Conservation (phyloP, 2,113 vertebrate genomes). For the Paralichthys olivaceus region DNA sequence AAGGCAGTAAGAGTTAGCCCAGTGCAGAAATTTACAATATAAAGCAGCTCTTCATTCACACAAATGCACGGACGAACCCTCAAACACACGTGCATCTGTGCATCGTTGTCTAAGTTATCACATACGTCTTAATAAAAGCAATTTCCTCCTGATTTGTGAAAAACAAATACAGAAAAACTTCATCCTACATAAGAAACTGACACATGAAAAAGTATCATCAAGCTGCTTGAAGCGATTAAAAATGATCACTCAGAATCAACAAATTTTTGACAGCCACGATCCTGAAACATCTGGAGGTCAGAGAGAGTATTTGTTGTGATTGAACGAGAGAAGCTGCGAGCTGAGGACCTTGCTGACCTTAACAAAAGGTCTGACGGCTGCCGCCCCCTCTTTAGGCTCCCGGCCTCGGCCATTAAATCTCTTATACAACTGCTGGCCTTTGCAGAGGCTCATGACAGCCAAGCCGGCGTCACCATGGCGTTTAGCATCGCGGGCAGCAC, state of each 20-base stretch:
- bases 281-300: background rate
- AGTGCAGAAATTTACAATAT: background rate
- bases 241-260: background rate
- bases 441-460: slow-evolving; percentile 52
- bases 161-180: background rate
- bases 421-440: slow-evolving; percentile 63
- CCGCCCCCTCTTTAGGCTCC: slow-evolving; percentile 41
- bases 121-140: slow-evolving; percentile 9
- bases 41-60: background rate
- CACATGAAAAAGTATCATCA: no score
- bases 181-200: background rate
- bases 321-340: slow-evolving; percentile 37
- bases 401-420: slow-evolving; percentile 52
- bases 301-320: slow-evolving; percentile 6
- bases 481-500: background rate
- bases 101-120: background rate
- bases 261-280: background rate
- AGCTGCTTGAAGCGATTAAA: no score
- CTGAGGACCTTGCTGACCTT: slow-evolving; percentile 40
- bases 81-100: slow-evolving; percentile 4
- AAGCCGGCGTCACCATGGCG: slow-evolving; percentile 31
- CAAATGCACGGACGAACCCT: background rate
- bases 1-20: background rate
- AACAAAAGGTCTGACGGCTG: background rate
- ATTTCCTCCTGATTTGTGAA: slow-evolving; percentile 5